These are phyloP conservation scores for Apostichopus californicus DNA, from an alignment of 35 echinoderm and acorn worm genomes.

Conservation along the genomic window DNA sequence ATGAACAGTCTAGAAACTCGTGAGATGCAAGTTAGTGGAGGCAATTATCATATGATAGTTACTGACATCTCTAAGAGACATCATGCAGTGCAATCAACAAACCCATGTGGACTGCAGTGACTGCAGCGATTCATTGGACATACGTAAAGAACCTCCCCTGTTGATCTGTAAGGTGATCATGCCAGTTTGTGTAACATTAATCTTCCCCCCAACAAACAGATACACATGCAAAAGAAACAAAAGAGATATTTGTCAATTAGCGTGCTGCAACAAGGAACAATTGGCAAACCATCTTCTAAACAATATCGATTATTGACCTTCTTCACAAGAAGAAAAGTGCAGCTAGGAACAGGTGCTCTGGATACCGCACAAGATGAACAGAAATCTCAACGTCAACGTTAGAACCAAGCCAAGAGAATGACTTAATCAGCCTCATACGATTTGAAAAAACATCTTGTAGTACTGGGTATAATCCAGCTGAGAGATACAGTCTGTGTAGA, in stretches of 20 bases:
- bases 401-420: not conserved
- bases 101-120: not conserved
- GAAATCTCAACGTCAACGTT: not conserved
- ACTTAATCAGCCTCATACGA: not conserved
- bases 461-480: not conserved
- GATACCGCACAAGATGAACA: conserved; percentile 10
- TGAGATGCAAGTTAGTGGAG: not conserved
- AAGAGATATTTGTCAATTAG: conserved; percentile 12
- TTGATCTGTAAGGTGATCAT: not conserved
- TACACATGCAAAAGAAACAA: not conserved
- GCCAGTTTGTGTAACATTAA: not conserved
- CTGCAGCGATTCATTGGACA: not conserved
- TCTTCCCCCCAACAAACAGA: not conserved
- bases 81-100: not conserved
- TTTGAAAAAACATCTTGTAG: not conserved
- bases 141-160: not conserved
- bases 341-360: not conserved
- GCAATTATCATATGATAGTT: conserved; percentile 14
- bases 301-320: not conserved
- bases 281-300: not conserved
- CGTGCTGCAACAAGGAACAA: not conserved
- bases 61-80: conserved; percentile 13
- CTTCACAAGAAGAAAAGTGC: not conserved
- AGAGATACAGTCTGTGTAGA: not conserved
- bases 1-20: not conserved